Evolutionary conservation across 2,888 invertebrate genomes (phyloP).

Genomic region (Dolichopus griseipennis): DNA sequence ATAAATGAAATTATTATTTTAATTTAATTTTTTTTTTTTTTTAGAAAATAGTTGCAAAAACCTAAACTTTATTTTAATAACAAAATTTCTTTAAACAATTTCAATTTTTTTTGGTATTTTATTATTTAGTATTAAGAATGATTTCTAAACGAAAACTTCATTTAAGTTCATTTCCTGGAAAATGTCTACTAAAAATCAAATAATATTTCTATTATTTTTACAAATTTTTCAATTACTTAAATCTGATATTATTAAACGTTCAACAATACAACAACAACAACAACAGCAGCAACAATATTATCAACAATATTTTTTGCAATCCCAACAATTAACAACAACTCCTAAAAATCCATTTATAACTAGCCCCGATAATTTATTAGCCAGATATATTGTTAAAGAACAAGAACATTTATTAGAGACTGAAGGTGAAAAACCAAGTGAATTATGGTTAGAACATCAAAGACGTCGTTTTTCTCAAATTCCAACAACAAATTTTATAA

Average conservation of each 20-base stretch:
- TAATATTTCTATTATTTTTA: neutral
- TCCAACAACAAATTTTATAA: neutral
- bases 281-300: too few relatives aligned
- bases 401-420: neutral
- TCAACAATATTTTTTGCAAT: too few relatives aligned
- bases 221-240: neutral
- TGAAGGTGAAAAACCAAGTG: neutral
- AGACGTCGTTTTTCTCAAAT: neutral
- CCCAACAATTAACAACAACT: neutral
- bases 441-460: slow-evolving; percentile 4
- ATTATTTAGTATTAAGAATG: neutral
- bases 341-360: neutral
- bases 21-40: too few relatives aligned
- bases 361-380: neutral
- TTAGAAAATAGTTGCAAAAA: too few relatives aligned
- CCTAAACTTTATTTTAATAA: too few relatives aligned
- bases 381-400: neutral
- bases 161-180: neutral
- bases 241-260: neutral
- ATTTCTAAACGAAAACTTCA: neutral
- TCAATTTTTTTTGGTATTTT: neutral
- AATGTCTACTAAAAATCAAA: neutral
- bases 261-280: too few relatives aligned
- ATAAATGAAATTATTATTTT: too few relatives aligned
- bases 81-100: too few relatives aligned